Evolutionary conservation across 2,113 vertebrate species (phyloP), one percentile per base, ranked within the genome.

Genomic region (Gymnogyps californianus): DNA sequence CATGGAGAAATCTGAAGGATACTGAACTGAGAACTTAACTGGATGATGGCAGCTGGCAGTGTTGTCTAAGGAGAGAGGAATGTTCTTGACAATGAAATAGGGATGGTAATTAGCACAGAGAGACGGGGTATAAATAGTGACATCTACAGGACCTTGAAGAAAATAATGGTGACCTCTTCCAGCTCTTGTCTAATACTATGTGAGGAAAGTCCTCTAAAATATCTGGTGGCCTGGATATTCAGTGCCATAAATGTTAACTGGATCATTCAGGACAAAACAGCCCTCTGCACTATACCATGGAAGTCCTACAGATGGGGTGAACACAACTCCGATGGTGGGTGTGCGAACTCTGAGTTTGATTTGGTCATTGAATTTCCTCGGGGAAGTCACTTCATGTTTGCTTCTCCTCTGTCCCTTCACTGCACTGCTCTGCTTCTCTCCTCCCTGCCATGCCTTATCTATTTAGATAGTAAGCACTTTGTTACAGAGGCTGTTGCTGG

Each of bases 311-410:
- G 17, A 17, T 18, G 21, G 36, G 9, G 8, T 38, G 28, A 51
- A 24, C 21, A 20, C 0, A 4, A 28, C 19, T 42, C 1, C 0
- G 0, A 21, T 16, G 12, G 14, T 19, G 40, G 5, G 22, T 21
- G 11, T 0, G 0, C 0, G 1, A 94, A 13, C 13, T 66, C 46
- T 10, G 32, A 64, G 13, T 52, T 82, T 75, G 64, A 5, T 51
- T 76, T 59, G 15, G 18, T 40, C 32, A 18, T 32, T 44, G 61
- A 82, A 31, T 59, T 82, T 59, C 29, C 44, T 13, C 59, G 72
- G 19, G 40, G 28, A 91, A 46, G 46, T 28, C 28, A 38, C 12
- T 52, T 72, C 22, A 29, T 2, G 3, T 55, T 40, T 72, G 10
- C 10, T 75, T 82, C 42, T 74, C 24, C 17, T 75, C n/a, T 85